Evolutionary conservation across 2,113 vertebrate species (phyloP), one percentile per base, ranked within the genome.

Genomic region (Chrysochloris asiatica): DNA sequence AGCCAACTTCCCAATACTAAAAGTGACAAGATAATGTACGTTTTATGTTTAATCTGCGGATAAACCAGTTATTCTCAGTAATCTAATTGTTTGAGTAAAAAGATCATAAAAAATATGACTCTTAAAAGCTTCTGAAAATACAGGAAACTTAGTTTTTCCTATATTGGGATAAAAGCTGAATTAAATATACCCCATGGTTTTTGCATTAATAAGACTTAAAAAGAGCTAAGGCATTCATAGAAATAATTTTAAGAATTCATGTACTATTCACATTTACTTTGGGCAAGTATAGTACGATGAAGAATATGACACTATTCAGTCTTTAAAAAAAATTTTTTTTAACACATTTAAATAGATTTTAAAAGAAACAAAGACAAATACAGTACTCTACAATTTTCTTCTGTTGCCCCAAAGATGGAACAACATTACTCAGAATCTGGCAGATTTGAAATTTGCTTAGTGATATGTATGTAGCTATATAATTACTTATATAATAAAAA

Each of bases 61-160:
- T 82, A 83, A 82, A 76, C 4, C 88, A 94, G 63, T 85, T 94
- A 86, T 83, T 91, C 78, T 93, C 50, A 91, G 75, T 75, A 93
- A 92, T 36, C 22, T 48, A 92, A 93, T 95, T 88, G 86, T 93
- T 89, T 89, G 36, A 75, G 36, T 69, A 75, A 95, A 91, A 93
- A 79, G 81, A 92, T 88, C 78, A 91, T 77, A 79, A 87, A n/a
- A 92, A 54, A 85, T 48, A 94, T 65, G 81, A 91, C 54, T 90
- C 89, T 88, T 90, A 94, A 93, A 94, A 93, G 95, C 38, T 93
- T 92, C 79, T 93, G 16, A 47, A 89, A 88, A 86, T 84, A 91
- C 0, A 92, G 50, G 36, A 65, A 91, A 92, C 33, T 83, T 72
- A 91, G 92, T 56, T 94, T 95, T 82, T 85, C 91, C 59, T 87